These are phyloP conservation scores for Panagrolaimus sp. DNA, from an alignment of 1,140 invertebrate species.

Conservation along the genomic window DNA sequence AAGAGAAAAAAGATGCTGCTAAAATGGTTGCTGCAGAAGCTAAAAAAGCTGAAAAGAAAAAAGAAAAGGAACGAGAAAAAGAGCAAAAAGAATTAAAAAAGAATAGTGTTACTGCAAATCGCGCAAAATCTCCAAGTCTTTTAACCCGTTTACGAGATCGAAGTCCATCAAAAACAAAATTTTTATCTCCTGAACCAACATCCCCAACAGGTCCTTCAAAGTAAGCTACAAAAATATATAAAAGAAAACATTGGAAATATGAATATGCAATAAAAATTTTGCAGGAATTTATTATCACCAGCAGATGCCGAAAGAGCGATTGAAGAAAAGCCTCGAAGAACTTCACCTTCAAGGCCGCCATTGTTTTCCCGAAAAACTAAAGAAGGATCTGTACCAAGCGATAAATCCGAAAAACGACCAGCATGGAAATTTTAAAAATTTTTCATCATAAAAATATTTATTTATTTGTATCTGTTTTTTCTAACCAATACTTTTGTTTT, in stretches of 20 bases:
- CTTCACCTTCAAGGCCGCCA: conserved; percentile 1
- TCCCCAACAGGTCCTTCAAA: not conserved
- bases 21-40: conserved; percentile 18
- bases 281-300: conserved; percentile 8
- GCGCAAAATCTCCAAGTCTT: conserved; percentile 39
- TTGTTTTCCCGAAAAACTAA: conserved; percentile 3
- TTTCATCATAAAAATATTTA: no score
- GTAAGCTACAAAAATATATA: not conserved
- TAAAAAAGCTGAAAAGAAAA: conserved; percentile 34
- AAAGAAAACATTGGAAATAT: conserved; percentile 1
- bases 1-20: conserved; percentile 21
- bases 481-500: no score
- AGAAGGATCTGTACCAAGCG: conserved; percentile 5
- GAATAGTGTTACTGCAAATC: conserved; percentile 18
- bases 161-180: conserved; percentile 40
- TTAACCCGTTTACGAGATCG: conserved; percentile 41
- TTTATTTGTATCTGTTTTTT: no score
- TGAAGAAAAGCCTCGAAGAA: not conserved
- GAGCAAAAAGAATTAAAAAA: conserved; percentile 18
- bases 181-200: conserved; percentile 5
- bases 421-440: conserved; percentile 35
- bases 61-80: conserved; percentile 19
- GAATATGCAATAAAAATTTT: not conserved
- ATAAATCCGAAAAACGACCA: conserved; percentile 23
- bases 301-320: not conserved